Percentiles rank a stretch among this genome's conserved stretches.
phyloP scores from a whole-genome alignment of 2,888 invertebrate genomes.

The Drosophila rellima region DNA sequence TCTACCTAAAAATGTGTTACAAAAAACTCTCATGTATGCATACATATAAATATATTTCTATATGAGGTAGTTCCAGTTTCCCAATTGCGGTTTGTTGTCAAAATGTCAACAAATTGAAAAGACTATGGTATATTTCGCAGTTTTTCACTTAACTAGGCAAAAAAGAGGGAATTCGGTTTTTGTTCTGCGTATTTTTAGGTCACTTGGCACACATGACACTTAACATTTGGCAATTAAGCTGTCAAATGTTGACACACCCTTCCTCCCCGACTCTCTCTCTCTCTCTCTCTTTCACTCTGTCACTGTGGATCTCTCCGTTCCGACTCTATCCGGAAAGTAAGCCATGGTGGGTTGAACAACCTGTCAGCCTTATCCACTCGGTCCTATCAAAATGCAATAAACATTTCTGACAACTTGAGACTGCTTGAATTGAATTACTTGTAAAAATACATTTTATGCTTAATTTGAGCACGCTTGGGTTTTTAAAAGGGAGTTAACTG shows the following conservation, averaged over 20 bases:
- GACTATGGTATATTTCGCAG: constrained; percentile 28
- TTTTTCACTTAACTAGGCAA: constrained; percentile 23
- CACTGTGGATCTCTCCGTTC: not conserved
- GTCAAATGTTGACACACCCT: constrained; percentile 49
- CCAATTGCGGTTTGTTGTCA: constrained; percentile 26
- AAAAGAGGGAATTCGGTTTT: constrained; percentile 16
- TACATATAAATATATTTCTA: not conserved
- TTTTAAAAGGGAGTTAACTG: constrained; percentile 1
- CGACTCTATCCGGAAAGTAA: constrained; percentile 7
- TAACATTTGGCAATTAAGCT: constrained; percentile 67
- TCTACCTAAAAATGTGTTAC: constrained; percentile 1
- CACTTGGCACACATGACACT: constrained; percentile 52
- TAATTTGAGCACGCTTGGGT: constrained; percentile 47
- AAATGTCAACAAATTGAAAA: constrained; percentile 43
- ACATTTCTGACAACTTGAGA: constrained; percentile 32
- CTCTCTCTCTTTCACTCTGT: not conserved
- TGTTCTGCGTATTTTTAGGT: constrained; percentile 37
- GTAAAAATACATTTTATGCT: constrained; percentile 65
- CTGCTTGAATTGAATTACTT: constrained; percentile 57
- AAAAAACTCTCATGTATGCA: not conserved
- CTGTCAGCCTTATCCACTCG: constrained; percentile 42
- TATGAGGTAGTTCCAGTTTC: constrained; percentile 2
- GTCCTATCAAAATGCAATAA: constrained; percentile 34
- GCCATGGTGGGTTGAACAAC: constrained; percentile 27
- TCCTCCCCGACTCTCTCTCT: not conserved